A percentile compares a stretch with the other conserved stretches of the same genome.
Evolutionary conservation across 2,888 invertebrate species (phyloP).

Genomic region (Lasius fuliginosus): DNA sequence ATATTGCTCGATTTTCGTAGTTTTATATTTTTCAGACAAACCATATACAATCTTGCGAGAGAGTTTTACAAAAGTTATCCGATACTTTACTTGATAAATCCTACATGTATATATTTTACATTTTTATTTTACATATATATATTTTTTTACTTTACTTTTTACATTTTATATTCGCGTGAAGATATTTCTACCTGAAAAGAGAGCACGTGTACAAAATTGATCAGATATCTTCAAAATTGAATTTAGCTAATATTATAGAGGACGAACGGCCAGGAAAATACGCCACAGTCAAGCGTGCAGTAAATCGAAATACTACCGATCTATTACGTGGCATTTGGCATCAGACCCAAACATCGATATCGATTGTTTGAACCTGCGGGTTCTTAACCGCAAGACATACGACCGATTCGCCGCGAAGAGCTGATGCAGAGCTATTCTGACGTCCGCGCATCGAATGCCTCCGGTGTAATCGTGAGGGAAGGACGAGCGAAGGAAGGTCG

Average conservation of each 20-base stretch:
- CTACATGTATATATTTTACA: neutral
- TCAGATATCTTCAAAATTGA: neutral
- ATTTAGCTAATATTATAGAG: neutral
- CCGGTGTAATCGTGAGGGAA: constrained; percentile 64
- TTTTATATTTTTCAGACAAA: neutral
- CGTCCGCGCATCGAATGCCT: constrained; percentile 71
- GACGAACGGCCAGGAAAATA: neutral
- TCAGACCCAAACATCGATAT: constrained; percentile 40
- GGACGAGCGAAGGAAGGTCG: constrained; percentile 63
- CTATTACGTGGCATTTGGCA: constrained; percentile 26
- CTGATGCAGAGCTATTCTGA: constrained; percentile 62
- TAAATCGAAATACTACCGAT: constrained; percentile 41
- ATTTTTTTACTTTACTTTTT: neutral
- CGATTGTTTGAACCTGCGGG: constrained; percentile 37
- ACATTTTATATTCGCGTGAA: neutral
- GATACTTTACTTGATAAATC: neutral
- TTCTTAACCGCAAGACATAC: constrained; percentile 76
- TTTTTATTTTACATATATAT: too few relatives aligned
- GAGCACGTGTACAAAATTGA: neutral
- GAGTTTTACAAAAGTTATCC: neutral
- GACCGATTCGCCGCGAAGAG: constrained; percentile 68
- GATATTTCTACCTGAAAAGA: neutral
- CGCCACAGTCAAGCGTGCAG: neutral
- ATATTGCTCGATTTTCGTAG: neutral
- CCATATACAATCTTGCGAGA: neutral